A percentile compares a stretch with the other conserved stretches of the same genome.
phyloP scores from a whole-genome alignment of 2,113 vertebrate genomes.

The Ceyx melanurus region DNA sequence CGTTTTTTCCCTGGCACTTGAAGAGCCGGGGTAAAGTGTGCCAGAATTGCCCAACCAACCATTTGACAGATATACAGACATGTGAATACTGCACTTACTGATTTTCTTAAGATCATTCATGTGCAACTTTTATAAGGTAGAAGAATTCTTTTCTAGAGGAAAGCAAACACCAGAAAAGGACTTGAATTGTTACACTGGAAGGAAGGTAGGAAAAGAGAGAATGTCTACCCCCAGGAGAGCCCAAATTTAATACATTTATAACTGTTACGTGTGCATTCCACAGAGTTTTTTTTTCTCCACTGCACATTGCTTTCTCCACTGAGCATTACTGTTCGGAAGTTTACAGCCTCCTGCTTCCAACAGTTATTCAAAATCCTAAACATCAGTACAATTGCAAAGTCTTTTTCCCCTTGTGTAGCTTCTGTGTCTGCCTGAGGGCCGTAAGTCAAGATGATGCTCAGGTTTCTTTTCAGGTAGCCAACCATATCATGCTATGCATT shows the following conservation, averaged over 20 bases:
- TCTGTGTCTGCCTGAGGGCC: not conserved
- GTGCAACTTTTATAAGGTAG: not conserved
- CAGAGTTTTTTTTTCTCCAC: not conserved
- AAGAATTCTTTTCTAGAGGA: constrained; percentile 15
- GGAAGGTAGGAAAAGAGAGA: not conserved
- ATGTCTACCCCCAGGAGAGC: not conserved
- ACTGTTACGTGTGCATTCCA: not conserved
- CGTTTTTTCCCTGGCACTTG: not conserved
- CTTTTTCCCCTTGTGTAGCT: not conserved
- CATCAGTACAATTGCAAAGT: not conserved
- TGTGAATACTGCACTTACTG: not conserved
- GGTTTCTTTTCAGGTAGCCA: not conserved
- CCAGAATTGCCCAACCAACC: constrained; percentile 41
- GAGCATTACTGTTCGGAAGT: not conserved
- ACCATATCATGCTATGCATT: not conserved
- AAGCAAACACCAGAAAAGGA: not conserved
- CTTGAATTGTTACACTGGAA: not conserved
- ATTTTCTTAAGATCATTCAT: constrained; percentile 21
- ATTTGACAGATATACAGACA: not conserved
- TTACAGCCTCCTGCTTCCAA: not conserved
- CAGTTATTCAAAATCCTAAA: not conserved
- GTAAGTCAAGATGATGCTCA: not conserved
- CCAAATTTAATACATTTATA: not conserved
- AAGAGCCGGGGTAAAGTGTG: not conserved
- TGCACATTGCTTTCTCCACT: not conserved